Percentiles rank a stretch among this genome's conserved stretches.
phyloP scores from a whole-genome alignment of 2,113 vertebrate genomes.

The Heterotis niloticus region DNA sequence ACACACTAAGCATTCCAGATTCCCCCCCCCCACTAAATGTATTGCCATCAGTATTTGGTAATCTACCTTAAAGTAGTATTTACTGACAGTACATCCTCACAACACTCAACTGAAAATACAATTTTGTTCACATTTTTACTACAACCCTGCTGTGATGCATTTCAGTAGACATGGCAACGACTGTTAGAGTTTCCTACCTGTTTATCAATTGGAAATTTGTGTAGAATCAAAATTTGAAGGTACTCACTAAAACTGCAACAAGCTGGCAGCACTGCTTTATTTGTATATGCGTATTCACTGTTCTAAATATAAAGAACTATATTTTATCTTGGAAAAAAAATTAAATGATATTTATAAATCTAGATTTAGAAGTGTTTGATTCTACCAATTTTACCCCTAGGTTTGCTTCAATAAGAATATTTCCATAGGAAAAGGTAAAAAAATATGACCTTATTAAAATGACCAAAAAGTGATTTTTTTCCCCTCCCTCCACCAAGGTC shows the following conservation, averaged over 20 bases:
- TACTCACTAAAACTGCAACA: background rate
- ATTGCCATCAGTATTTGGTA: background rate
- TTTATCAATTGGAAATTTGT: no score
- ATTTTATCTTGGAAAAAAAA: no score
- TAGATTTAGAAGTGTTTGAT: background rate
- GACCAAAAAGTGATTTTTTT: no score
- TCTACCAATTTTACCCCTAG: background rate
- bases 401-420: constrained; percentile 17
- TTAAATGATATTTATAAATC: background rate
- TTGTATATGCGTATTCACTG: background rate
- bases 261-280: background rate
- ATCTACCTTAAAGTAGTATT: background rate
- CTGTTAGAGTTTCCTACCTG: no score
- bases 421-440: constrained; percentile 49
- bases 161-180: no score
- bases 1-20: background rate
- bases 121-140: constrained; percentile 1
- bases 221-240: no score
- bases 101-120: background rate
- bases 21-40: background rate
- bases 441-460: constrained; percentile 44
- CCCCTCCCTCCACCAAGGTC: background rate
- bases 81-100: background rate
- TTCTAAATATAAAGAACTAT: background rate
- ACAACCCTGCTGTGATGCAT: background rate